phyloP scores from a whole-genome alignment of 2,888 invertebrate genomes.

The Oxyteleia sp. region DNA sequence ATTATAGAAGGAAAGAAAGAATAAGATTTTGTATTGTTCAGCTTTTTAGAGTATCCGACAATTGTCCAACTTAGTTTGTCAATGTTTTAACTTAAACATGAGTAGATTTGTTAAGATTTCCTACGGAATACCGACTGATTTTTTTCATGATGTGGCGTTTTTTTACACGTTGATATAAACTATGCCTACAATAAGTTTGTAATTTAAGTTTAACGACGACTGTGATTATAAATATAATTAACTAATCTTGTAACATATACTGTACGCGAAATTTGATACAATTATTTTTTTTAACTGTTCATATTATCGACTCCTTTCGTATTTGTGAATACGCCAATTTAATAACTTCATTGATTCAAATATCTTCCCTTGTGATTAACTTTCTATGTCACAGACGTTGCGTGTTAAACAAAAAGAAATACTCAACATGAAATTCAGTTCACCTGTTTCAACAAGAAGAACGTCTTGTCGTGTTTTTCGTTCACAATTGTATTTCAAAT shows the following conservation, averaged over 20 bases:
- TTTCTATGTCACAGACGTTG: constrained; percentile 49
- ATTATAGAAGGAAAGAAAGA: constrained; percentile 48
- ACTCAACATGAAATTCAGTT: constrained; percentile 33
- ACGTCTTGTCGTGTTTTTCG: not conserved
- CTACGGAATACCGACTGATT: constrained; percentile 67
- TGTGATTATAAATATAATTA: constrained; percentile 71
- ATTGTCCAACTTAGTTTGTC: constrained; percentile 55
- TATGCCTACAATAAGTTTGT: constrained; percentile 69
- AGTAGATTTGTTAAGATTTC: constrained; percentile 68
- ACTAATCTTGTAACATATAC: constrained; percentile 69
- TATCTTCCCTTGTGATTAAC: constrained; percentile 62
- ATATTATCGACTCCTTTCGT: constrained; percentile 53
- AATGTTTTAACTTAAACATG: constrained; percentile 66
- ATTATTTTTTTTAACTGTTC: constrained; percentile 55
- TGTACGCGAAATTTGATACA: constrained; percentile 63
- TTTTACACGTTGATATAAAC: constrained; percentile 62
- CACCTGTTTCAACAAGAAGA: constrained; percentile 36
- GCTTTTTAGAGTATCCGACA: constrained; percentile 55
- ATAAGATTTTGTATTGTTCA: constrained; percentile 56
- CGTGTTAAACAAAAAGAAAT: constrained; percentile 29
- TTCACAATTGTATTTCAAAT: constrained; percentile 12
- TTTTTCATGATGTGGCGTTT: constrained; percentile 65
- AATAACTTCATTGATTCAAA: constrained; percentile 57
- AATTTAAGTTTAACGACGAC: constrained; percentile 68
- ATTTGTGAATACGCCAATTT: constrained; percentile 56